phyloP scores from a whole-genome alignment of 2,797 vertebrate genomes.

The Helostoma temminkii region DNA sequence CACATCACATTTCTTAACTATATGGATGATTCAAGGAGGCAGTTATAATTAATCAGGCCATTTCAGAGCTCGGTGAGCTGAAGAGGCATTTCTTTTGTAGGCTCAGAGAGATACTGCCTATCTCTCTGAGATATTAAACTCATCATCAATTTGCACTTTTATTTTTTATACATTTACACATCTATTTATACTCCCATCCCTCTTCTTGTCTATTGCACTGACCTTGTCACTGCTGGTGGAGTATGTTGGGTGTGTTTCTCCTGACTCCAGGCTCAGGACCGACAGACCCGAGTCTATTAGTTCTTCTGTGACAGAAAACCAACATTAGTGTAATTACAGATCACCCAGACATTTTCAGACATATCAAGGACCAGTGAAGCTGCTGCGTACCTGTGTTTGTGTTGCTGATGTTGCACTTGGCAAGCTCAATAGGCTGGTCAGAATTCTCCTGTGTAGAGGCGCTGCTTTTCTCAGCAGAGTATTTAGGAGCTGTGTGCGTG shows the following conservation, averaged over 20 bases:
- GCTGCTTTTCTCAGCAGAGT: conserved; percentile 54
- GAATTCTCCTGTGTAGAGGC: conserved; percentile 49
- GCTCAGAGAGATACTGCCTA: conserved; percentile 22
- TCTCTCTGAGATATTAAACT: conserved; percentile 47
- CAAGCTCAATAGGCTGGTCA: conserved; percentile 63
- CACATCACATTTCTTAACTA: conserved; percentile 7
- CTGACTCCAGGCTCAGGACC: conserved; percentile 81
- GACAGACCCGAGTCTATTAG: conserved; percentile 81
- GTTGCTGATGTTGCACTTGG: conserved; percentile 77
- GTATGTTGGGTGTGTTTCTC: conserved; percentile 74
- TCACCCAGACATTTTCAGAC: not conserved
- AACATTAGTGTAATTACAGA: conserved; percentile 10
- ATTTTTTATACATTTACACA: conserved; percentile 59
- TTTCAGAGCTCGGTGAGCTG: conserved; percentile 37
- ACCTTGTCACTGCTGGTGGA: conserved; percentile 85
- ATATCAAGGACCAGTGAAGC: not conserved
- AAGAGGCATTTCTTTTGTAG: conserved; percentile 46
- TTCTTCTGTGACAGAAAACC: conserved; percentile 76
- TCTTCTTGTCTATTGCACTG: conserved; percentile 50
- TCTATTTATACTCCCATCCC: conserved; percentile 39
- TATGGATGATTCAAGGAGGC: conserved; percentile 22
- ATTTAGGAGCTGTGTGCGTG: conserved; percentile 19
- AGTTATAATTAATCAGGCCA: conserved; percentile 20
- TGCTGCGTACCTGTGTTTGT: conserved; percentile 75
- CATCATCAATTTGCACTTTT: conserved; percentile 60